Percentiles rank a stretch among this genome's conserved stretches.
phyloP scores from a whole-genome alignment of 2,797 vertebrate species.

The Lophius americanus region DNA sequence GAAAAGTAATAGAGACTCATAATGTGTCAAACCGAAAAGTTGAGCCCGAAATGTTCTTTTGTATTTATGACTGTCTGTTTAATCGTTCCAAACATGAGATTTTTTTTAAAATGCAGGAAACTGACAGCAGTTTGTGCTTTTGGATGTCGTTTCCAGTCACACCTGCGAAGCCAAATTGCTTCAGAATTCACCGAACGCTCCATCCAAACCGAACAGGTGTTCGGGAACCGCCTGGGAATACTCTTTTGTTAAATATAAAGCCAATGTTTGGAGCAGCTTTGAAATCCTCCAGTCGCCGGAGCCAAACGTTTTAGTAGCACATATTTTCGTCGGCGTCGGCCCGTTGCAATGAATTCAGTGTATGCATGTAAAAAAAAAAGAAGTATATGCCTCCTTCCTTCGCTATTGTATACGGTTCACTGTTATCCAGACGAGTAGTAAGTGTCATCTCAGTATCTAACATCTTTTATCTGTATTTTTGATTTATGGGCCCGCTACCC shows the following conservation, averaged over 20 bases:
- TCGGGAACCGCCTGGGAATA: slow-evolving; percentile 58
- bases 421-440: slow-evolving; percentile 49
- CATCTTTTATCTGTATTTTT: slow-evolving; percentile 49
- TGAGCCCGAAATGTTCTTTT: too few relatives aligned
- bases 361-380: slow-evolving; percentile 20
- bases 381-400: slow-evolving; percentile 42
- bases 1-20: too few relatives aligned
- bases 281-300: slow-evolving; percentile 35
- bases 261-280: slow-evolving; percentile 60
- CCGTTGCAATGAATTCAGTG: slow-evolving; percentile 10
- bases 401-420: slow-evolving; percentile 27
- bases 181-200: slow-evolving; percentile 48
- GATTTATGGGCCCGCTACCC: slow-evolving; percentile 50
- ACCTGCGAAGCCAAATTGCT: slow-evolving; percentile 38
- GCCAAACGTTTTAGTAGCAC: slow-evolving; percentile 30
- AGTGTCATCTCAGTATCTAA: slow-evolving; percentile 54
- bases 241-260: slow-evolving; percentile 59
- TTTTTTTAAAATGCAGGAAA: neutral
- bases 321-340: slow-evolving; percentile 40
- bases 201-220: slow-evolving; percentile 66
- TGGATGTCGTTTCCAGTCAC: slow-evolving; percentile 30
- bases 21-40: too few relatives aligned
- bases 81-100: too few relatives aligned
- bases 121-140: slow-evolving; percentile 10
- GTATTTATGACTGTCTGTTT: too few relatives aligned